These are phyloP conservation scores for Otocyon megalotis DNA, from an alignment of 2,113 vertebrate species.

Conservation along the genomic window DNA sequence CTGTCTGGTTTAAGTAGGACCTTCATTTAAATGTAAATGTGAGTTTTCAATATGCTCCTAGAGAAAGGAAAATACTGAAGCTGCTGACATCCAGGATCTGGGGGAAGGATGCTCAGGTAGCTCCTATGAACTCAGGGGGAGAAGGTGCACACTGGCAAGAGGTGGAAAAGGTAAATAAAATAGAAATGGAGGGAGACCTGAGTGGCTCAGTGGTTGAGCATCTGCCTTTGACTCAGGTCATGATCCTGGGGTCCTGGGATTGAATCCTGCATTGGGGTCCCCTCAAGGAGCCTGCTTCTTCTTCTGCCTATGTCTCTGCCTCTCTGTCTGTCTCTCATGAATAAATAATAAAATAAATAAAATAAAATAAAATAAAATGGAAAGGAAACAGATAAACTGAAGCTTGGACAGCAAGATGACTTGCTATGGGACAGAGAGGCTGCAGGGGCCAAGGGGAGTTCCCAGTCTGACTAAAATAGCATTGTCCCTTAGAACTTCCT, in stretches of 20 bases:
- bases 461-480: background rate
- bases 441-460: background rate
- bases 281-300: too few species aligned
- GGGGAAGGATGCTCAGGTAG: background rate
- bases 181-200: too few species aligned
- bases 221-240: too few species aligned
- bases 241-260: too few species aligned
- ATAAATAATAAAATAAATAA: too few species aligned
- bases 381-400: background rate
- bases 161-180: background rate
- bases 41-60: background rate
- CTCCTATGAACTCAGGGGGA: background rate
- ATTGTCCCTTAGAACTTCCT: background rate
- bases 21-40: conserved; percentile 65
- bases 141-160: background rate
- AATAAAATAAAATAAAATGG: background rate
- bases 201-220: too few species aligned
- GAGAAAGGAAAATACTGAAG: background rate
- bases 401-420: background rate
- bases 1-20: background rate
- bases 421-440: background rate
- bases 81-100: background rate
- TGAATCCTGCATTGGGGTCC: too few species aligned
- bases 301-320: too few species aligned
- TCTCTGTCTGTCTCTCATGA: too few species aligned